Evolutionary conservation across 2,888 invertebrate species (phyloP).

Genomic region (Anaspis maculata): DNA sequence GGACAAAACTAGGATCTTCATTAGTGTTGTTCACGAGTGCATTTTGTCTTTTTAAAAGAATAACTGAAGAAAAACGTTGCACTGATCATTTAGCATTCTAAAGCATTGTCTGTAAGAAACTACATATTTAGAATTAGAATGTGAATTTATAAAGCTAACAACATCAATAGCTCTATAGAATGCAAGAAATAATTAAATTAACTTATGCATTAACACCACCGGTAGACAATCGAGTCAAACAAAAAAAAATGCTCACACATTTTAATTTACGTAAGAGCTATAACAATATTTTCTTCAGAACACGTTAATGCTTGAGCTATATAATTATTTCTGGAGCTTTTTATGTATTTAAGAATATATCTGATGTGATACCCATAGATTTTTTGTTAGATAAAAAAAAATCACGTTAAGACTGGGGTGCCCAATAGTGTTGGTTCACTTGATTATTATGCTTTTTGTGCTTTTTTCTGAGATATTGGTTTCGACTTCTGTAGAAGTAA

Average conservation of each 20-base stretch:
- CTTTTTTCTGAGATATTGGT: no score
- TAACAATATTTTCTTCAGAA: conserved; percentile 1
- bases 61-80: not conserved
- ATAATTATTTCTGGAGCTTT: conserved; percentile 37
- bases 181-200: conserved; percentile 32
- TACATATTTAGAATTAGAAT: conserved; percentile 12
- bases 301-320: conserved; percentile 26
- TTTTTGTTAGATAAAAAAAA: no score
- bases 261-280: no score
- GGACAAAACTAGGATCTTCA: no score
- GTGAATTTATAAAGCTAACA: conserved; percentile 25
- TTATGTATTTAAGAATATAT: conserved; percentile 33
- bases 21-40: conserved; percentile 11
- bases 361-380: conserved; percentile 37
- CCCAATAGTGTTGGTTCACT: no score
- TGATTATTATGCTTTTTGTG: no score
- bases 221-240: conserved; percentile 10
- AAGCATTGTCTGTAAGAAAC: conserved; percentile 2
- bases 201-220: conserved; percentile 24
- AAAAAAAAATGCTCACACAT: conserved; percentile 7
- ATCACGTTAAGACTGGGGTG: no score
- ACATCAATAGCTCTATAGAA: conserved; percentile 34
- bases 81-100: not conserved
- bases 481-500: no score
- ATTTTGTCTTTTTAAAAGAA: conserved; percentile 1